Evolutionary conservation across 2,888 invertebrate genomes (phyloP).

Genomic region (Lasioglossum marginatum): DNA sequence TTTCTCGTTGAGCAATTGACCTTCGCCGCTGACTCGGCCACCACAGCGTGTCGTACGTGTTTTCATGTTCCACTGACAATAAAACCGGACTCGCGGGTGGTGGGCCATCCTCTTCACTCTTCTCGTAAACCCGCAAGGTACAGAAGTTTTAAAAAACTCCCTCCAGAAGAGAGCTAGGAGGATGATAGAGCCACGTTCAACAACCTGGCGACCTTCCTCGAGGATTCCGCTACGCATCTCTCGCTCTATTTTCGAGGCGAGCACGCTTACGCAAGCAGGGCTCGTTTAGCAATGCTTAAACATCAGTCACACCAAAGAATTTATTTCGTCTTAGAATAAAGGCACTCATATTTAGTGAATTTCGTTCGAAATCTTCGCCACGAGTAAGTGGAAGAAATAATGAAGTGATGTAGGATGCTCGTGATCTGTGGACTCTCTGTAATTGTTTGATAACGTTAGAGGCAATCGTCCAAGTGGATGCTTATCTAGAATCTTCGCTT

Average conservation of each 20-base stretch:
- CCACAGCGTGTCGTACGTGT: background rate
- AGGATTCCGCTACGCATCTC: constrained; percentile 58
- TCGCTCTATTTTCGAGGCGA: constrained; percentile 66
- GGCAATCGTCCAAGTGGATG: background rate
- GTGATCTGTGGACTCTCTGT: background rate
- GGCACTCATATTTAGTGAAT: no score
- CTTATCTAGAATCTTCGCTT: background rate
- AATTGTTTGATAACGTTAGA: background rate
- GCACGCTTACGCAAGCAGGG: constrained; percentile 70
- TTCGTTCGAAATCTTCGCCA: no score
- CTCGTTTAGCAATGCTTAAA: constrained; percentile 12
- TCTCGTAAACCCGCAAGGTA: background rate
- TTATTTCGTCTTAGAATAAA: no score
- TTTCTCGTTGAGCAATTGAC: constrained; percentile 33
- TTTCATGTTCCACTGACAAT: constrained; percentile 11
- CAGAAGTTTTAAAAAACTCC: background rate
- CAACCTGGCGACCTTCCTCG: constrained; percentile 72
- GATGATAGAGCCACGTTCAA: constrained; percentile 64
- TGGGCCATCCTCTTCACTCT: background rate
- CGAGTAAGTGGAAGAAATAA: no score
- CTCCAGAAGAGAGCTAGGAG: background rate
- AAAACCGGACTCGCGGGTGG: background rate
- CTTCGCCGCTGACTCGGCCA: constrained; percentile 11
- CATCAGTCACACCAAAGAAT: no score
- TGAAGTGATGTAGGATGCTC: background rate